A percentile compares a stretch with the other conserved stretches of the same genome.
These are phyloP conservation scores for Oryzias celebensis DNA, from an alignment of 2,113 vertebrate genomes.

Conservation along the genomic window DNA sequence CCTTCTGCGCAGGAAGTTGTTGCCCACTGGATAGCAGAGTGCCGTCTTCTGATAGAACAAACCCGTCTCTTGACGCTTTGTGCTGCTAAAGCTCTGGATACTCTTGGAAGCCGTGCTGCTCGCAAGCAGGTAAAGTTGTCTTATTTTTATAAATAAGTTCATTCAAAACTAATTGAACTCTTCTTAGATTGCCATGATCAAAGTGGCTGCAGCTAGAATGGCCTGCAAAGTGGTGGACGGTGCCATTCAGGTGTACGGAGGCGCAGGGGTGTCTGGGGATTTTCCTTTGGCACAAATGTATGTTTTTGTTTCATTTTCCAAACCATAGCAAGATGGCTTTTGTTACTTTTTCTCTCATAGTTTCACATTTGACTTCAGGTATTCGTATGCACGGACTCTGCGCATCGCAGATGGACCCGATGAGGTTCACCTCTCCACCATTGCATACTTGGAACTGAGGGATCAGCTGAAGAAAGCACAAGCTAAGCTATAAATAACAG, in stretches of 20 bases:
- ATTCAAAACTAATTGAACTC: too few relatives aligned
- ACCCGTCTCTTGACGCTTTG: constrained; percentile 84
- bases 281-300: constrained; percentile 89
- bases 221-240: constrained; percentile 86
- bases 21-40: constrained; percentile 92
- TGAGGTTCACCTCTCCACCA: constrained; percentile 90
- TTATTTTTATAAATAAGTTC: background rate
- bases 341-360: background rate
- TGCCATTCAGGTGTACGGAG: constrained; percentile 89
- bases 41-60: constrained; percentile 88
- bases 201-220: constrained; percentile 86
- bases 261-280: constrained; percentile 87
- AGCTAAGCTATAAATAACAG: constrained; percentile 77
- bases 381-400: constrained; percentile 75
- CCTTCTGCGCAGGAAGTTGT: constrained; percentile 82
- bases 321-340: background rate
- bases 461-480: constrained; percentile 76
- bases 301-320: constrained; percentile 44
- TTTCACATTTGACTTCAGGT: constrained; percentile 70
- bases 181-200: constrained; percentile 90
- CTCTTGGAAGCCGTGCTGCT: constrained; percentile 76
- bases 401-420: constrained; percentile 90
- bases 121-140: constrained; percentile 83
- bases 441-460: constrained; percentile 83
- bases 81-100: constrained; percentile 84